These are phyloP conservation scores for Tetrax tetrax DNA, from an alignment of 2,113 vertebrate genomes.

Conservation along the genomic window DNA sequence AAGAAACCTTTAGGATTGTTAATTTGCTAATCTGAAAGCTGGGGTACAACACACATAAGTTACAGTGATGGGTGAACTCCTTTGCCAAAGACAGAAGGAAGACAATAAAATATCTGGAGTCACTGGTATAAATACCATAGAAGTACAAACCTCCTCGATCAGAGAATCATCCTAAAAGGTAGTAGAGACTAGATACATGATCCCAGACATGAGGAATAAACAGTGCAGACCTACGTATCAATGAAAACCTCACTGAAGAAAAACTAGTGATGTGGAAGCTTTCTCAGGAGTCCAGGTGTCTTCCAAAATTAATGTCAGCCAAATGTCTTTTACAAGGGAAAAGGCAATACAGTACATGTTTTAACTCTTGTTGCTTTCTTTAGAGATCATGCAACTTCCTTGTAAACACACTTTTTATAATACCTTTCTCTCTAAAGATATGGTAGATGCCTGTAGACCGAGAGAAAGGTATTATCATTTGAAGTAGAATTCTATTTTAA, in stretches of 20 bases:
- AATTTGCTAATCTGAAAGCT: neutral
- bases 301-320: neutral
- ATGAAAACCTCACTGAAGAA: neutral
- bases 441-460: neutral
- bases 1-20: neutral
- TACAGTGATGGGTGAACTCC: neutral
- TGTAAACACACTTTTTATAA: neutral
- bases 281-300: neutral
- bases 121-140: neutral
- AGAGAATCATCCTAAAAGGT: neutral
- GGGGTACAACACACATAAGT: neutral
- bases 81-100: neutral
- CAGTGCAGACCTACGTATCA: neutral
- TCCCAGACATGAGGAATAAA: neutral
- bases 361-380: neutral
- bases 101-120: neutral
- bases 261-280: neutral
- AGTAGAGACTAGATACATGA: neutral
- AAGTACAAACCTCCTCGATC: neutral
- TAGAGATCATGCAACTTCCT: neutral
- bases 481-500: neutral
- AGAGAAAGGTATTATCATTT: neutral
- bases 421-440: neutral
- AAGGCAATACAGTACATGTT: neutral
- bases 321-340: neutral